Conservation (phyloP, 1,140 invertebrate genomes). For the Drosophila nebulosa region DNA sequence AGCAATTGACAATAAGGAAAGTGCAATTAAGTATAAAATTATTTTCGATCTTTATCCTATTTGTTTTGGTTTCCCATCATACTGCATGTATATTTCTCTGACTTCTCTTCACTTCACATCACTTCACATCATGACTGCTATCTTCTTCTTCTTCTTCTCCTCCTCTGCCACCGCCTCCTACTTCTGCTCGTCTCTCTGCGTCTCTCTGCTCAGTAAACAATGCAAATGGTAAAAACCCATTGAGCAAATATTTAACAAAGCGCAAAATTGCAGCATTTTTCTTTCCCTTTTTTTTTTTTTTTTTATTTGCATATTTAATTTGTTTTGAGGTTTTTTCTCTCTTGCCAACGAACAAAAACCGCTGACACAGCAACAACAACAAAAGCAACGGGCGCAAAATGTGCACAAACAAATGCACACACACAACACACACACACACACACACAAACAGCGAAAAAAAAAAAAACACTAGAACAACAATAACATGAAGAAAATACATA, state of each 20-base stretch:
- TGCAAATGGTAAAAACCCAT: conserved; percentile 50
- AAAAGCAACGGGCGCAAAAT: conserved; percentile 46
- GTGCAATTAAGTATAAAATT: background rate
- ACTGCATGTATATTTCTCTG: background rate
- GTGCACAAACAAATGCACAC: conserved; percentile 30
- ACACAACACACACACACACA: conserved; percentile 15
- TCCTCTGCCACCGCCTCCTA: too few relatives aligned
- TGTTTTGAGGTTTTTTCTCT: conserved; percentile 69
- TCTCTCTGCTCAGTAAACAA: background rate
- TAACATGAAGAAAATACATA: background rate
- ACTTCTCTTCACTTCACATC: background rate
- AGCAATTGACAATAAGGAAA: background rate
- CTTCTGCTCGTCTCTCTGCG: background rate
- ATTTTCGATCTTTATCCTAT: background rate
- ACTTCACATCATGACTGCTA: background rate
- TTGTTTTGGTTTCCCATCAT: background rate
- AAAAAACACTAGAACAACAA: conserved; percentile 1
- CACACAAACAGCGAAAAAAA: background rate
- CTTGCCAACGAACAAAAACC: conserved; percentile 42
- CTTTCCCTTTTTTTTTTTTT: conserved; percentile 39
- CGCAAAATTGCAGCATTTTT: conserved; percentile 72
- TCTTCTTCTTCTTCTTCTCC: background rate
- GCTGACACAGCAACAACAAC: conserved; percentile 46
- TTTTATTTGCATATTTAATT: conserved; percentile 77
- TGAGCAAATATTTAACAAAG: conserved; percentile 76